Conservation (phyloP, 2,888 invertebrate species). For the Eilema griseolum region DNA sequence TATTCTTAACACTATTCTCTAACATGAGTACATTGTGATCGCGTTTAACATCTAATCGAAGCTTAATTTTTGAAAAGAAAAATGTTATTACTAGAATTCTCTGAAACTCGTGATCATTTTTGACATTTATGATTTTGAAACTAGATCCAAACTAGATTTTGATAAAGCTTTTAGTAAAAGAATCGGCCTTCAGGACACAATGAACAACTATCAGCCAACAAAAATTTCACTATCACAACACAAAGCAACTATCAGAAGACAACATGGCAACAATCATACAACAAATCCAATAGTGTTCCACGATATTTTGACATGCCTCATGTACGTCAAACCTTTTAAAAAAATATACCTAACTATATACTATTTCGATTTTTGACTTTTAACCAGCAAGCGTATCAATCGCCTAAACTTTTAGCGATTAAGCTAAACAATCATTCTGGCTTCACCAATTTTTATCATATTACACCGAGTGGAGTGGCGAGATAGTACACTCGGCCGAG, state of each 20-base stretch:
- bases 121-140: too few relatives aligned
- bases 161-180: background rate
- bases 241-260: background rate
- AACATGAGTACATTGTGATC: too few relatives aligned
- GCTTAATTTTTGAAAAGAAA: too few relatives aligned
- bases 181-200: background rate
- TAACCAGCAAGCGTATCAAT: conserved; percentile 12
- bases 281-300: background rate
- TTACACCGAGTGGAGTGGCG: too few relatives aligned
- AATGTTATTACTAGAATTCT: too few relatives aligned
- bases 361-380: conserved; percentile 36
- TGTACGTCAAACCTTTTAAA: conserved; percentile 34
- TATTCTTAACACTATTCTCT: too few relatives aligned
- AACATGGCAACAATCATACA: conserved; percentile 3
- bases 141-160: too few relatives aligned
- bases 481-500: too few relatives aligned
- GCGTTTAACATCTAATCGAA: too few relatives aligned
- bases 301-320: conserved; percentile 30
- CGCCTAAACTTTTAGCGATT: conserved; percentile 4
- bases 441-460: conserved; percentile 25
- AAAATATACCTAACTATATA: conserved; percentile 23
- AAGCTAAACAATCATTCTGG: conserved; percentile 8
- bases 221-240: background rate
- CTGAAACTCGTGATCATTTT: too few relatives aligned
- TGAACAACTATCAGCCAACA: conserved; percentile 5